Conservation (phyloP, 2,113 vertebrate species). For the Scytalopus superciliaris region DNA sequence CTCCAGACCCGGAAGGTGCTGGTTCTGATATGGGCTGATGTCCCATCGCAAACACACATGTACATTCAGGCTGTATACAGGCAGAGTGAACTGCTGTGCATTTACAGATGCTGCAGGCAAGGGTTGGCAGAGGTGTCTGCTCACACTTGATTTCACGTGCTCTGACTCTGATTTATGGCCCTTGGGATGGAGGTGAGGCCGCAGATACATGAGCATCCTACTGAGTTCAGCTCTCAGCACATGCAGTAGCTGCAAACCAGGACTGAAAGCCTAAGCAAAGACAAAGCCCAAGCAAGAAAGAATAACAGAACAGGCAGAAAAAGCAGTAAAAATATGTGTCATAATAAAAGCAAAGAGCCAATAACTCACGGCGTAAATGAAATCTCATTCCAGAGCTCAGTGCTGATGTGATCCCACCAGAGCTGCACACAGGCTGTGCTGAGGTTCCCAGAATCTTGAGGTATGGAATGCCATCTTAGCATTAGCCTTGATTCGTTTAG, state of each 20-base stretch:
- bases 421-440: background rate
- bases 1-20: background rate
- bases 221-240: background rate
- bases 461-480: background rate
- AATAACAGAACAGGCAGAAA: background rate
- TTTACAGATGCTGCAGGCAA: background rate
- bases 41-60: accelerated
- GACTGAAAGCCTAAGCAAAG: background rate
- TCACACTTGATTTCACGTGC: background rate
- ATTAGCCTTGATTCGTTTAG: background rate
- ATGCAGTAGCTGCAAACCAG: background rate
- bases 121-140: background rate
- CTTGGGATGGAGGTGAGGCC: background rate
- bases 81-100: background rate
- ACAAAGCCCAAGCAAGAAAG: background rate
- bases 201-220: accelerated
- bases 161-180: background rate
- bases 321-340: background rate
- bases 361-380: background rate
- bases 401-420: background rate
- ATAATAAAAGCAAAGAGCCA: background rate
- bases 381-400: background rate
- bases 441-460: background rate
- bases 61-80: background rate
- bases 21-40: background rate